Evolutionary conservation across 37 sponge, comb jelly and placozoan species (phyloP).

Genomic region (Chondrosia reniformis): DNA sequence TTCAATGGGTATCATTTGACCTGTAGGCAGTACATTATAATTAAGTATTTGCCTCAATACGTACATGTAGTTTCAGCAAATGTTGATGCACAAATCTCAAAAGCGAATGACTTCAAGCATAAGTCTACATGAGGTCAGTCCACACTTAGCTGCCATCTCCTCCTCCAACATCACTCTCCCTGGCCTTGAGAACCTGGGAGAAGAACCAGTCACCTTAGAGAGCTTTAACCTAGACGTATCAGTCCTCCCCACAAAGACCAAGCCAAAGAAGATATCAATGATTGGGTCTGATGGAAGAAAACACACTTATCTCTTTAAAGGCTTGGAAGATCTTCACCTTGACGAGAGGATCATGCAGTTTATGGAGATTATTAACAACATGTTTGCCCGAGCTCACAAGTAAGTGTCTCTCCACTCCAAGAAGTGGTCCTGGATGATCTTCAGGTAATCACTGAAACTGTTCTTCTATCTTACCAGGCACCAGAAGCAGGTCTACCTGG

Average conservation of each 20-base stretch:
- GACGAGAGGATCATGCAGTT: conserved; percentile 99
- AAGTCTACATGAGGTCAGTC: conserved; percentile 82
- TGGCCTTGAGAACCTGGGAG: conserved; percentile 41
- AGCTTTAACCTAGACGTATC: conserved; percentile 80
- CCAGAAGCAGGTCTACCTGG: conserved; percentile 63
- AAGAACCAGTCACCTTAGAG: conserved; percentile 71
- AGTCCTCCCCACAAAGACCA: conserved; percentile 97
- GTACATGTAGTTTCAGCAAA: conserved; percentile 73
- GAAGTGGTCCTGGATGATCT: background rate
- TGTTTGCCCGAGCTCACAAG: conserved; percentile 69
- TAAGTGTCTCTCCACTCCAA: conserved; percentile 4
- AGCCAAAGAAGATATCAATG: conserved; percentile 96
- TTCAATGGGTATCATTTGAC: no score
- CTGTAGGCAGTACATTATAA: background rate
- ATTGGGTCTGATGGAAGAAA: conserved; percentile 92
- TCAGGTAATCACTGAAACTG: background rate
- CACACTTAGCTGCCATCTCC: conserved; percentile 79
- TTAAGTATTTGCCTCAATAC: background rate
- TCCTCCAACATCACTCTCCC: conserved; percentile 81
- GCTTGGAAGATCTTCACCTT: conserved; percentile 95
- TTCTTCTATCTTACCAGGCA: conserved; percentile 35
- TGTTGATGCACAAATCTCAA: conserved; percentile 79
- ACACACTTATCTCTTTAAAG: conserved; percentile 96
- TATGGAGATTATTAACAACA: conserved; percentile 90
- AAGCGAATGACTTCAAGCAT: conserved; percentile 74